Evolutionary conservation across 2,113 vertebrate genomes (phyloP).

Genomic region (Talpa occidentalis): DNA sequence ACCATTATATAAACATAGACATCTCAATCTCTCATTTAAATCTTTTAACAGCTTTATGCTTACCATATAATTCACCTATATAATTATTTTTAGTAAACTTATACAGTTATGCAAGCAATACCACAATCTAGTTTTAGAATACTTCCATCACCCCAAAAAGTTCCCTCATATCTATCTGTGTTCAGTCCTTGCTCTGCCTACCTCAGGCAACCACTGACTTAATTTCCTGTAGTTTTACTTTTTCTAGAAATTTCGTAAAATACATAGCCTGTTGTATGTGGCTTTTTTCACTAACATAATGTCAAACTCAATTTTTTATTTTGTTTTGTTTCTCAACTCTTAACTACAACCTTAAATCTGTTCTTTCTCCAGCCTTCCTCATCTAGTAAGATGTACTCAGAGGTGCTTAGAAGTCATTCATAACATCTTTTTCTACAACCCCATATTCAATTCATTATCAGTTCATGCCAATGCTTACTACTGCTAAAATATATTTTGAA

Average conservation of each 20-base stretch:
- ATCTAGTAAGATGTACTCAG: background rate
- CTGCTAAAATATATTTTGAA: slow-evolving; percentile 23
- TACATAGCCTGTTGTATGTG: background rate
- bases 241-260: slow-evolving; percentile 5
- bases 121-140: background rate
- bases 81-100: background rate
- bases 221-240: background rate
- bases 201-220: background rate
- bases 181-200: background rate
- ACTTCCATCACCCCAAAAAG: background rate
- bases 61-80: background rate
- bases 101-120: background rate
- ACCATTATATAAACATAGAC: background rate
- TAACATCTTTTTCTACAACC: background rate
- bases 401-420: background rate
- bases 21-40: slow-evolving; percentile 15
- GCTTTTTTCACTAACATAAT: slow-evolving; percentile 8
- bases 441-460: background rate
- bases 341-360: background rate
- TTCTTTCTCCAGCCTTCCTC: background rate
- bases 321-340: background rate
- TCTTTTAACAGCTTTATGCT: background rate
- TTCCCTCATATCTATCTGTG: background rate
- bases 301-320: background rate
- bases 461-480: slow-evolving; percentile 2